Evolutionary conservation across 2,797 vertebrate species (phyloP), one percentile per base, ranked within the genome.

Genomic region (Leptodactylus fallax): DNA sequence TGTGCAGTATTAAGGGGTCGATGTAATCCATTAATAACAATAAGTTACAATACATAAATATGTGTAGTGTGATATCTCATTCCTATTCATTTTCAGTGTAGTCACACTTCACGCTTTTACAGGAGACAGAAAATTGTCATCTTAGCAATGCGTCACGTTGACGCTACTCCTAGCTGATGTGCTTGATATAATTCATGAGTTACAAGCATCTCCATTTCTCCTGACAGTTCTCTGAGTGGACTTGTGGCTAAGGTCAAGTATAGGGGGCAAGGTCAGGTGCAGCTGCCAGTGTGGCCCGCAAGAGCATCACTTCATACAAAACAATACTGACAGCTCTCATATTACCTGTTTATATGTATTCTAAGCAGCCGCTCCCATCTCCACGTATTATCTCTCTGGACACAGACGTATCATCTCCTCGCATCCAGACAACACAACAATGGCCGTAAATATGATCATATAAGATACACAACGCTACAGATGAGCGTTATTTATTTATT

Each of bases 151-250:
- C 17, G 56, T 60, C 60, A 83, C 51, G 10, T 45, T 85, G 19
- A 19, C 16, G 21, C 63, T 7, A 53, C 47, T 79, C 36, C 23
- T 23, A 45, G 23, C 19, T 63, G 23, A 10, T 21, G 21, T n/a
- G 16, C 11, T 55, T 36, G 72, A 19, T 80, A 49, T 83, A 82
- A 76, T 83, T 25, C 27, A 25, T 27, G 61, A 87, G 86, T 12
- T 47, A 49, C 60, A 55, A 27, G 74, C 58, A 83, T 69, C 72
- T 83, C 23, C 53, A 63, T 76, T 65, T 63, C 58, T 56, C 47
- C 45, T 83, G 74, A 88, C 81, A 67, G 72, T 65, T 74, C 56
- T 72, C 17, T 45, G 69, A 82, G 86, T 17, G 47, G 58, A 51
- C 81, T 67, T 45, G 16, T 58, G n/a, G 82, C 74, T 27, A 16